Evolutionary conservation across 2,888 invertebrate genomes (phyloP).

Genomic region (Trichacis sp.): DNA sequence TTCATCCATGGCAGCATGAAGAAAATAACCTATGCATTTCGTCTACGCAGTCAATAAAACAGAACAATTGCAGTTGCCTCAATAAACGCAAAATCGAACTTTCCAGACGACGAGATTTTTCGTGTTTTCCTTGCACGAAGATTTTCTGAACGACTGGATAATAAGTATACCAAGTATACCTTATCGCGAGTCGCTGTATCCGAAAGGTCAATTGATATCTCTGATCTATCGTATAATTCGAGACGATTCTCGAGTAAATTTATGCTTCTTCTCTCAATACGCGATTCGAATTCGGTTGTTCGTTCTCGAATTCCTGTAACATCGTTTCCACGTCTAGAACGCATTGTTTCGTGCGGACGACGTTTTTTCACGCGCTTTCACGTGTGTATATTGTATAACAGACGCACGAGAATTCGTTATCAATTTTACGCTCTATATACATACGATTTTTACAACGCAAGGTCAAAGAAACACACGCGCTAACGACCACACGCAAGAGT

Average conservation of each 20-base stretch:
- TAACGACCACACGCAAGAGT: conserved; percentile 7
- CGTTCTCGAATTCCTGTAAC: too few species aligned
- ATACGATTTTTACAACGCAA: conserved; percentile 25
- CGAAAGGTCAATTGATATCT: conserved; percentile 3
- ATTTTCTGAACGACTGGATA: not conserved
- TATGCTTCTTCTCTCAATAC: too few species aligned
- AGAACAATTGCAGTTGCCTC: too few species aligned
- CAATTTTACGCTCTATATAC: conserved; percentile 19
- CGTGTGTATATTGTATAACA: not conserved
- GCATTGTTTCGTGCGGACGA: not conserved
- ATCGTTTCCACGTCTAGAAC: too few species aligned
- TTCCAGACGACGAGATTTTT: conserved; percentile 2
- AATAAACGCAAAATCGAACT: conserved; percentile 25
- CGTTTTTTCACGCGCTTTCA: conserved; percentile 2
- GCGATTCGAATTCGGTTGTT: not conserved
- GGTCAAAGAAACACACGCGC: conserved; percentile 22
- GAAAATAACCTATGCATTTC: too few species aligned
- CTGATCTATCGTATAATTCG: not conserved
- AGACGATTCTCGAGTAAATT: not conserved
- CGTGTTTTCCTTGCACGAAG: not conserved
- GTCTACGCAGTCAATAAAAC: too few species aligned
- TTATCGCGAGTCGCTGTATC: not conserved
- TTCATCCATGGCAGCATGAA: too few species aligned
- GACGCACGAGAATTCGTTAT: conserved; percentile 17
- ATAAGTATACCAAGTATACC: too few species aligned